Percentiles rank a stretch among this genome's conserved stretches.
Conservation (phyloP, 2,113 vertebrate species). For the Aythya baeri region DNA sequence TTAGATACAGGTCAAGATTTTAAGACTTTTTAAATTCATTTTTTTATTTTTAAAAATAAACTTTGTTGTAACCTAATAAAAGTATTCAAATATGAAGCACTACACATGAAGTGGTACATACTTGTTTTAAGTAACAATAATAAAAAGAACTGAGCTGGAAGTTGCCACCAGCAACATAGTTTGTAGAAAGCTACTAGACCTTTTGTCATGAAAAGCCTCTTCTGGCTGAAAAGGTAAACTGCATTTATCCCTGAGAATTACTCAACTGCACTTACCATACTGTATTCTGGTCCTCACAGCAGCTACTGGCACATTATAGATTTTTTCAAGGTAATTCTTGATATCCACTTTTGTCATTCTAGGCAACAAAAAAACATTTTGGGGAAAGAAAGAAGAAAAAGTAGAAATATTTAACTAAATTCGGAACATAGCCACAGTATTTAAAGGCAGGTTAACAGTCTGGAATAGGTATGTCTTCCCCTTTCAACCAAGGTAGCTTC, state of each 20-base stretch:
- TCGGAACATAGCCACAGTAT: background rate
- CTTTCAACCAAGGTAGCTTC: background rate
- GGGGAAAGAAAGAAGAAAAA: background rate
- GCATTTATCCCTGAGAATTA: background rate
- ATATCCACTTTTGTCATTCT: constrained; percentile 96
- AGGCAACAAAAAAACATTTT: constrained; percentile 1
- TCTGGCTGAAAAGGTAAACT: background rate
- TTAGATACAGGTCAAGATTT: background rate
- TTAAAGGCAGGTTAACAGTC: background rate
- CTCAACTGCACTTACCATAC: constrained; percentile 79
- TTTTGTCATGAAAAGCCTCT: background rate
- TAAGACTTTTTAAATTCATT: background rate
- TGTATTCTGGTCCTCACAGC: constrained; percentile 92
- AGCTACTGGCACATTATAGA: constrained; percentile 89
- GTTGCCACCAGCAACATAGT: background rate
- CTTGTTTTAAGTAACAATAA: background rate
- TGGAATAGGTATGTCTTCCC: background rate
- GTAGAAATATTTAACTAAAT: background rate
- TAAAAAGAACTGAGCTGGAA: background rate
- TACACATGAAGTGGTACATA: accelerated
- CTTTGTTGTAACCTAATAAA: background rate
- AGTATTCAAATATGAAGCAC: background rate
- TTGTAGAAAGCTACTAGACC: background rate
- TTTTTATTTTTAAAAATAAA: background rate
- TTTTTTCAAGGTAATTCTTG: constrained; percentile 91